Percentiles rank a stretch among this genome's conserved stretches.
These are phyloP conservation scores for Drosophila tropicalis DNA, from an alignment of 1,140 invertebrate species.

Conservation along the genomic window DNA sequence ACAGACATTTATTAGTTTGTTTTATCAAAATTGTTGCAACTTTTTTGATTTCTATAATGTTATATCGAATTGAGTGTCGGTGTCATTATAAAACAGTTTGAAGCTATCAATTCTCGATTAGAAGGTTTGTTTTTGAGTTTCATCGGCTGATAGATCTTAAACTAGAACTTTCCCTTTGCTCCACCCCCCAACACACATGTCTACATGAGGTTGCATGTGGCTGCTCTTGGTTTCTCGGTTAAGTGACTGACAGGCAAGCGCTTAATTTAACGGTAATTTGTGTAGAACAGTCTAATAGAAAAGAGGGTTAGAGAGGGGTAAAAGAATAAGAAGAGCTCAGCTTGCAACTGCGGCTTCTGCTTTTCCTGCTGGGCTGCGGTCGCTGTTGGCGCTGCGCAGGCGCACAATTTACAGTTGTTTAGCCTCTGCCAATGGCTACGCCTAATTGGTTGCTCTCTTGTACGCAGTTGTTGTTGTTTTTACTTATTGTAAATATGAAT, in stretches of 20 bases:
- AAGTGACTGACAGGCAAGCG: constrained; percentile 49
- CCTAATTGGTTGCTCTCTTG: constrained; percentile 64
- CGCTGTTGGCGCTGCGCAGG: constrained; percentile 48
- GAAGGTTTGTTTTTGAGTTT: background rate
- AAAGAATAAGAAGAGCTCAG: constrained; percentile 8
- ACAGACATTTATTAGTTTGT: no score
- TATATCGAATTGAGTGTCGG: background rate
- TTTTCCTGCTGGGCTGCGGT: background rate
- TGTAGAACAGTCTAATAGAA: constrained; percentile 38
- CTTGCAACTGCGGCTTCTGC: constrained; percentile 16
- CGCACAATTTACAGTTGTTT: constrained; percentile 71
- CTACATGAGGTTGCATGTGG: background rate
- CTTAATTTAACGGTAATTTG: constrained; percentile 76
- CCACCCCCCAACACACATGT: background rate
- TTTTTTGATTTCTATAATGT: background rate
- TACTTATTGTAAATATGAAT: constrained; percentile 71
- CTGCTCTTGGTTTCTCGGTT: constrained; percentile 34
- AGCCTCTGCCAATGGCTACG: constrained; percentile 41
- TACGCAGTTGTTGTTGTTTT: constrained; percentile 25
- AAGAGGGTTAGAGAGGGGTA: background rate
- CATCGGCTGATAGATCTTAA: background rate
- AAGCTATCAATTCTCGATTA: constrained; percentile 8
- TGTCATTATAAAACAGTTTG: constrained; percentile 5
- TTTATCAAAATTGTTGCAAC: no score
- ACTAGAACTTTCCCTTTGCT: background rate